These are phyloP conservation scores for Apogon hyalosoma DNA, from an alignment of 2,797 vertebrate genomes.

Conservation along the genomic window DNA sequence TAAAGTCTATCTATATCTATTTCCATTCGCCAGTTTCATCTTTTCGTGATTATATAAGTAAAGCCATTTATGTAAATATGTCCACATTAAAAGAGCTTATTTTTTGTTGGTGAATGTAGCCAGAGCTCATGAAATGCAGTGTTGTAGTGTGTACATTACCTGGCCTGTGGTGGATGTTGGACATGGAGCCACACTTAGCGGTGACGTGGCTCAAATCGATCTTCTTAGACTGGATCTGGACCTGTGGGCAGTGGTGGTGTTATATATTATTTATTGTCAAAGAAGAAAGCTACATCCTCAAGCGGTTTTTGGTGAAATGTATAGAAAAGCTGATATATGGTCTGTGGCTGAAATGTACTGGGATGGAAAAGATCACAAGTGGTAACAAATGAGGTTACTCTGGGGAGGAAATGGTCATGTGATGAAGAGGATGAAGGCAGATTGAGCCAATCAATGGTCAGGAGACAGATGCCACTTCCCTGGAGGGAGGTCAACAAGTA, in stretches of 20 bases:
- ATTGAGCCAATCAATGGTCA: not conserved
- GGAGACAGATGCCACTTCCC: slow-evolving; percentile 10
- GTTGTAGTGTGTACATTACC: slow-evolving; percentile 76
- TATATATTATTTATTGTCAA: not conserved
- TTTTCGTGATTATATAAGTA: no score
- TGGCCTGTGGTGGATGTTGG: slow-evolving; percentile 94
- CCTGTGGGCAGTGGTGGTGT: slow-evolving; percentile 68
- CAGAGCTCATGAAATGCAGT: no score
- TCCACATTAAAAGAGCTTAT: no score
- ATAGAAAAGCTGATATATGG: no score
- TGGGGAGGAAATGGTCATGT: not conserved
- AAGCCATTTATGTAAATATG: no score
- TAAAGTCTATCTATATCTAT: no score
- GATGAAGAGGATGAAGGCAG: slow-evolving; percentile 8
- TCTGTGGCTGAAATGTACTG: no score
- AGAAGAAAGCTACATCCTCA: not conserved
- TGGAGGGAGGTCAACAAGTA: slow-evolving; percentile 28
- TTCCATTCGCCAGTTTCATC: no score
- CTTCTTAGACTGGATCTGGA: slow-evolving; percentile 96
- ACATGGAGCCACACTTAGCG: slow-evolving; percentile 93
- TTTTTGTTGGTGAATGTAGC: no score
- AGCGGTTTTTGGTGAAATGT: no score
- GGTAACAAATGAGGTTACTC: not conserved
- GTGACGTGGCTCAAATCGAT: slow-evolving; percentile 94
- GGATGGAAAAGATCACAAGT: no score